Evolutionary conservation across 2,888 invertebrate species (phyloP), one percentile per base, ranked within the genome.

Genomic region (Drosophila leonis): DNA sequence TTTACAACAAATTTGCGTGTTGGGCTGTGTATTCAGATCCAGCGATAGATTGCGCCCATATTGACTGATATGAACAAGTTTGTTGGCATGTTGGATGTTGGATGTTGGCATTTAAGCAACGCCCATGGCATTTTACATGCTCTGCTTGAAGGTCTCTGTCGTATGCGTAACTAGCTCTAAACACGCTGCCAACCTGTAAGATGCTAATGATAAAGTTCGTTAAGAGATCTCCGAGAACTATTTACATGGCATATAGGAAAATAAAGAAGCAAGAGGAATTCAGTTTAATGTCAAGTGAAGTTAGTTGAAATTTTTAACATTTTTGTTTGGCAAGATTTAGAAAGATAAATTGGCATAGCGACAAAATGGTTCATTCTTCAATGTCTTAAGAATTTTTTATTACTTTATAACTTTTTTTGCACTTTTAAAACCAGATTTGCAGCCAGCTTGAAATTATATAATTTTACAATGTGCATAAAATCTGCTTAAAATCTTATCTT

Each of bases 1-100:
- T 61, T 70, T 49, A 66, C 71, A 80, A 39, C 51, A 65, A 68
- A 80, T 77, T 77, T 78, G 78, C 78, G 78, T 78, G 78, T 69
- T 69, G 65, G 69, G 44, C 75, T 55, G 13, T 44, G 44, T 49
- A 37, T 64, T 46, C 20, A 42, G 71, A 70, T 75, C 41, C 12
- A 54, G 52, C 59, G 52, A 80, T 80, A 49, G 61, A 62, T 71
- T 27, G 56, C 13, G 35, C 10, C 42, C 49, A 64, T 80, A 75
- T 56, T 75, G 76, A 60, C 60, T 64, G 66, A 77, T 80, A 35
- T 57, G 55, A 62, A 80, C 76, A 65, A 65, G 75, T 80, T 76
- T 61, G 39, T 42, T 27, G 44, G 61, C 74, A 48, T 31, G 29
- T 48, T 48, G 24, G 12, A 20, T 42, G 42, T 42, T 46, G 15